phyloP scores from a whole-genome alignment of 2,113 vertebrate species.

The Pavo muticus region DNA sequence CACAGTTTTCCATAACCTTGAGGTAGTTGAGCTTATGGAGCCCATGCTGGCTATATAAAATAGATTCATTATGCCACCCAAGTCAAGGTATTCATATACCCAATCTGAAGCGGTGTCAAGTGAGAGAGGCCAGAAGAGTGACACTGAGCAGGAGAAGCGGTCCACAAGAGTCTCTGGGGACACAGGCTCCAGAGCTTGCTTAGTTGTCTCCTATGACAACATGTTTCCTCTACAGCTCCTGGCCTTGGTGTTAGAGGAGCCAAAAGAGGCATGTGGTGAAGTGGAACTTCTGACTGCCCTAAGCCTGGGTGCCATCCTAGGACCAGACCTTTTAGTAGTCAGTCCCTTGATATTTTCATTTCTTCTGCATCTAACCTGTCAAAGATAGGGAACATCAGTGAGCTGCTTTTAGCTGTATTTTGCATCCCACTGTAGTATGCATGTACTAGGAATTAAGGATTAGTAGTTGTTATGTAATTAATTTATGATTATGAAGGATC shows the following conservation, averaged over 20 bases:
- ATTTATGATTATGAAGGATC: not conserved
- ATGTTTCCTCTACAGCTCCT: not conserved
- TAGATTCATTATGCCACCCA: fast-evolving
- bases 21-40: not conserved
- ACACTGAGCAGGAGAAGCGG: not conserved
- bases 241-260: not conserved
- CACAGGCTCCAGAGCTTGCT: not conserved
- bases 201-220: not conserved
- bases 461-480: not conserved
- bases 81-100: not conserved
- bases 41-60: not conserved
- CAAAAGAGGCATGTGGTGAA: not conserved
- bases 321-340: not conserved
- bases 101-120: not conserved
- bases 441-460: not conserved
- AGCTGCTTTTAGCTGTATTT: not conserved
- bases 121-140: not conserved
- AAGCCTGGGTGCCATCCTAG: not conserved
- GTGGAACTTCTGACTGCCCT: not conserved
- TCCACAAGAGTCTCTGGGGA: not conserved
- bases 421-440: not conserved
- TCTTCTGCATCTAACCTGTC: not conserved
- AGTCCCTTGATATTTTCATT: not conserved
- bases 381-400: too few species aligned
- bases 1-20: not conserved